These are phyloP conservation scores for Arbacia lixula DNA, from an alignment of 53 echinoderm and acorn worm genomes.

Conservation along the genomic window DNA sequence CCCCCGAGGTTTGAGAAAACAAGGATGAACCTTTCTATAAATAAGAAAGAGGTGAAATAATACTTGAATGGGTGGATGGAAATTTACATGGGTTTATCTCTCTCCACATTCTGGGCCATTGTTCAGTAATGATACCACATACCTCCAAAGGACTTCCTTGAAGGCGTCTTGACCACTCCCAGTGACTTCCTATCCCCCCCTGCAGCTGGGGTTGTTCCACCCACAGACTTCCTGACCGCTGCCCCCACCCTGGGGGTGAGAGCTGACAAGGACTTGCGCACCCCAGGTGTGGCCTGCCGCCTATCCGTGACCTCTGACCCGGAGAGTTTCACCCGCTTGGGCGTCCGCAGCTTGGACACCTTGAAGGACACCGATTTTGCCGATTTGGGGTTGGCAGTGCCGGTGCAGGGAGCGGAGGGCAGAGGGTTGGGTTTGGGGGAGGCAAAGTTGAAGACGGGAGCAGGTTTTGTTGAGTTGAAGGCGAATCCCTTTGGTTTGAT, in stretches of 20 bases:
- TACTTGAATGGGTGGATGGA: too few species aligned
- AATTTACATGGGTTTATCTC: conserved; percentile 27
- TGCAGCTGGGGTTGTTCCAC: not conserved
- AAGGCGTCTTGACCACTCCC: not conserved
- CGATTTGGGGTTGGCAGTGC: conserved; percentile 34
- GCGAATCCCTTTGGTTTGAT: conserved; percentile 1
- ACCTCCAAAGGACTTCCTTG: conserved; percentile 72
- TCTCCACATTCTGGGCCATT: not conserved
- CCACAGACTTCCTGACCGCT: conserved; percentile 49
- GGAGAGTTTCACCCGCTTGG: conserved; percentile 35
- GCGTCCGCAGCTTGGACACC: conserved; percentile 83
- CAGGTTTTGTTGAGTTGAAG: conserved; percentile 19
- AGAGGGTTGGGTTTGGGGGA: conserved; percentile 51
- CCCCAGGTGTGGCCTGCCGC: conserved; percentile 76
- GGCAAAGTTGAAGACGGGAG: conserved; percentile 39
- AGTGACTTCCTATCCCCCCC: conserved; percentile 33
- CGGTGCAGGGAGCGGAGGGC: not conserved
- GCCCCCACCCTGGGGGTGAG: conserved; percentile 40
- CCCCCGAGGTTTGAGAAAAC: too few species aligned
- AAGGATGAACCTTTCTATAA: too few species aligned
- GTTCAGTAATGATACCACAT: too few species aligned
- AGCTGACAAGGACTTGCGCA: conserved; percentile 69
- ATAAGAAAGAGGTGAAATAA: too few species aligned
- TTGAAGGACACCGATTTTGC: conserved; percentile 81
- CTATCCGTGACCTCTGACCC: conserved; percentile 17